These are phyloP conservation scores for Teleogryllus oceanicus DNA, from an alignment of 2,888 invertebrate genomes.

Conservation along the genomic window DNA sequence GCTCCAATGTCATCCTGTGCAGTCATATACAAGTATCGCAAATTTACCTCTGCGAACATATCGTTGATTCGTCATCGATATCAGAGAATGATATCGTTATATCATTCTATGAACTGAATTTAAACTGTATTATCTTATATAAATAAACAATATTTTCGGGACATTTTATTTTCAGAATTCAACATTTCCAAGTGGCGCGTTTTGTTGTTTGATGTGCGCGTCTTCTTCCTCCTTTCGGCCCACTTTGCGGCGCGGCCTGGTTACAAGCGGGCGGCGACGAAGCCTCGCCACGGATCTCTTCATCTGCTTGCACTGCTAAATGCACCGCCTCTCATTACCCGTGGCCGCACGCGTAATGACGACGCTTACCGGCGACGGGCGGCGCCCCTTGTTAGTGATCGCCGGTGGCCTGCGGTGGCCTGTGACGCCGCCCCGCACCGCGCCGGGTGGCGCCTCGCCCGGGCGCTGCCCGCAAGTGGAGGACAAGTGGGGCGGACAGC, in stretches of 20 bases:
- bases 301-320: neutral
- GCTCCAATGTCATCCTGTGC: no score
- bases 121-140: no score
- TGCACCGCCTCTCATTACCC: neutral
- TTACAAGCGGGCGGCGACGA: neutral
- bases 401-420: neutral
- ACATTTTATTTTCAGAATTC: no score
- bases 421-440: neutral
- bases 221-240: no score
- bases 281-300: neutral
- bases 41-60: no score
- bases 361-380: neutral
- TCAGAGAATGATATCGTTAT: no score
- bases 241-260: neutral
- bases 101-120: no score
- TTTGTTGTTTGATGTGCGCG: no score
- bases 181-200: no score
- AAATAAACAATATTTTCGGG: no score
- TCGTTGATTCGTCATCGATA: no score
- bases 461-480: neutral
- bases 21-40: no score
- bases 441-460: neutral
- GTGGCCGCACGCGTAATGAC: neutral
- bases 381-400: neutral
- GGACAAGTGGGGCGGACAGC: neutral